Evolutionary conservation across 2,797 vertebrate genomes (phyloP), one percentile per base, ranked within the genome.

Genomic region (Pangasius larnaudii): DNA sequence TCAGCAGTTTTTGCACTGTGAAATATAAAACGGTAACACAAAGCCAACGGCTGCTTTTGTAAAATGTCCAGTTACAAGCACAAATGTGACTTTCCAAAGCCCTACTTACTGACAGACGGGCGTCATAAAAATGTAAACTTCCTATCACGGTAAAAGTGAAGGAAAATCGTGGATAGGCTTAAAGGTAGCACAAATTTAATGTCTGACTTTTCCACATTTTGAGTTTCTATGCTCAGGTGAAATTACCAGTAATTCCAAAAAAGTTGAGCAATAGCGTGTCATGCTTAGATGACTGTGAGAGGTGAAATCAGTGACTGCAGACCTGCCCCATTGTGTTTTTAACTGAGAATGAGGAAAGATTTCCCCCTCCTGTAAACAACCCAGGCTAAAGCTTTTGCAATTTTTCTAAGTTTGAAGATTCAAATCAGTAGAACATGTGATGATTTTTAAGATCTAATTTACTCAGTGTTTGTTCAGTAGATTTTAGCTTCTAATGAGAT

Each of bases 341-440:
- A 74, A 36, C 56, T 78, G 2, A 36, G 49, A 71, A 49, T 16
- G 14, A 85, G 36, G 61, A 74, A 67, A 19, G 51, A 71, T 30
- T 36, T 65, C 78, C 22, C 56, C 14, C 19, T 61, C 14, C 51
- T 33, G 4, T 42, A n/a, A 71, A 4, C 36, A 46, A 75, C 24
- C 58, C 58, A 77, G 27, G 85, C 85, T 39, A 33, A 30, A 27
- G 59, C 80, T 27, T 81, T 61, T n/a, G 2, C 6, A 9, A 2
- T 14, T 30, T 14, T 58, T 85, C 46, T 61, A 19, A 78, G 69
- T 80, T 87, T 30, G 72, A 79, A 30, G 67, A 71, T 85, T 87
- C 75, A 74, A 85, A 91, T 87, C 87, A 87, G 83, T 80, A 84
- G 87, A 81, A 61, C n/a, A 49, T 24, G 82, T 59, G 69, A 87